phyloP scores from a whole-genome alignment of 1,140 invertebrate genomes.

The Branchinecta lynchi region DNA sequence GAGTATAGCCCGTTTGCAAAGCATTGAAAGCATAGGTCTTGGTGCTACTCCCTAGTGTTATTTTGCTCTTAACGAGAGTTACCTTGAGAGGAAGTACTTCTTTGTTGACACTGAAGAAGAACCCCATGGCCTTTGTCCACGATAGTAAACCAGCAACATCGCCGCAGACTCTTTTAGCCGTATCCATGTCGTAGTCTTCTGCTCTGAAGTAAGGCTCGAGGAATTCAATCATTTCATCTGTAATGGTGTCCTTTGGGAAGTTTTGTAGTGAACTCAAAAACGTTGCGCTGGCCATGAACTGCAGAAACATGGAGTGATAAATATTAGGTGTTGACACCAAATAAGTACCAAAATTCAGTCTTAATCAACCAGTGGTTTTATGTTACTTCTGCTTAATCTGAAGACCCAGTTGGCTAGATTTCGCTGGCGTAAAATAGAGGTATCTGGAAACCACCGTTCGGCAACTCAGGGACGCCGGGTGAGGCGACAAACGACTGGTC shows the following conservation, averaged over 20 bases:
- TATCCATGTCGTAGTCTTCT: conserved; percentile 88
- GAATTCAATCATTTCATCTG: conserved; percentile 90
- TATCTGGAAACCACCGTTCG: too few relatives aligned
- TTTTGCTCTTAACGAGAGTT: conserved; percentile 18
- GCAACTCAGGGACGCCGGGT: too few relatives aligned
- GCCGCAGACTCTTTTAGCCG: conserved; percentile 82
- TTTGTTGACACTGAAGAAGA: conserved; percentile 90
- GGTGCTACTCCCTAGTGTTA: too few relatives aligned
- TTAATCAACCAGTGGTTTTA: background rate
- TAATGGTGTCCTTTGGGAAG: conserved; percentile 92
- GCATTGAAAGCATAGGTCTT: too few relatives aligned
- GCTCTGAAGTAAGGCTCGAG: conserved; percentile 65
- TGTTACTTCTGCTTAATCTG: background rate
- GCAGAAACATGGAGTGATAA: conserved; percentile 22
- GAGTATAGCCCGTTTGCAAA: too few relatives aligned
- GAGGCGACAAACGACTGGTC: too few relatives aligned
- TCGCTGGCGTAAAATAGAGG: background rate
- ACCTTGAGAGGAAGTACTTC: conserved; percentile 85
- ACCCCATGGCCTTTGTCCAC: conserved; percentile 94
- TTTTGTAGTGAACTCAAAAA: conserved; percentile 81
- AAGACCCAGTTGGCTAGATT: background rate
- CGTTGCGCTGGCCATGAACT: conserved; percentile 93
- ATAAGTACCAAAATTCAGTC: too few relatives aligned
- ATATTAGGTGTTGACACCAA: background rate
- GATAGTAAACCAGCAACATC: conserved; percentile 89